Percentiles rank a stretch among this genome's conserved stretches.
These are phyloP conservation scores for Halictus quadricinctus DNA, from an alignment of 2,888 invertebrate genomes.

Conservation along the genomic window DNA sequence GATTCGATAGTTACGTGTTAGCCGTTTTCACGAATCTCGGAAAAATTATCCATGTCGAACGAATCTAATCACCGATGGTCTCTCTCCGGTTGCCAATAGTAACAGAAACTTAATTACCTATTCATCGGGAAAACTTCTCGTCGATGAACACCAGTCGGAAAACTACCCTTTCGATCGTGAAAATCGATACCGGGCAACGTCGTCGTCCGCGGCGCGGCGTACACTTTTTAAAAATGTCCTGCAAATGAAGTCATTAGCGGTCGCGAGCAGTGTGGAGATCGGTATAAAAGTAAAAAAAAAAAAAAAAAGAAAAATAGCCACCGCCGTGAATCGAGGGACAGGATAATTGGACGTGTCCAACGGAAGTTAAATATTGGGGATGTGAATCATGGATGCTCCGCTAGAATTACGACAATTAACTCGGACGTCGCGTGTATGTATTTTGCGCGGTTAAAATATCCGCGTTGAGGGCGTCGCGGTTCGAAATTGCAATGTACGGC, in stretches of 20 bases:
- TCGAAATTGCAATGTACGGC: background rate
- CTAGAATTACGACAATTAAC: conserved; percentile 9
- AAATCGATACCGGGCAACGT: background rate
- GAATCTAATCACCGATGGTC: background rate
- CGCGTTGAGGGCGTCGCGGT: background rate
- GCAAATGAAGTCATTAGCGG: conserved; percentile 1
- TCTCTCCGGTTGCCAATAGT: background rate
- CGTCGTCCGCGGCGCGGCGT: background rate
- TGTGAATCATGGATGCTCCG: conserved; percentile 8
- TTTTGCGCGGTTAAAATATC: background rate
- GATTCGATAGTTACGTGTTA: background rate
- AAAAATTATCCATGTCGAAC: conserved; percentile 1
- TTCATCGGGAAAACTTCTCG: background rate
- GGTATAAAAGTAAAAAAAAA: background rate
- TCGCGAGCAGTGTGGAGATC: background rate
- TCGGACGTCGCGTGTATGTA: background rate
- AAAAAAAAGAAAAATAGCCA: background rate
- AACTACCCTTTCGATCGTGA: background rate
- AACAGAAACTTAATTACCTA: background rate
- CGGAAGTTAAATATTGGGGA: conserved; percentile 10
- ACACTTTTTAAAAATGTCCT: background rate
- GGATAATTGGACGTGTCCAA: conserved; percentile 10
- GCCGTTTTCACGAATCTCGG: background rate
- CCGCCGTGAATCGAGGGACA: background rate
- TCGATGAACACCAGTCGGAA: background rate